Evolutionary conservation across 2,888 invertebrate genomes (phyloP).

Genomic region (Hecatera dysodea): DNA sequence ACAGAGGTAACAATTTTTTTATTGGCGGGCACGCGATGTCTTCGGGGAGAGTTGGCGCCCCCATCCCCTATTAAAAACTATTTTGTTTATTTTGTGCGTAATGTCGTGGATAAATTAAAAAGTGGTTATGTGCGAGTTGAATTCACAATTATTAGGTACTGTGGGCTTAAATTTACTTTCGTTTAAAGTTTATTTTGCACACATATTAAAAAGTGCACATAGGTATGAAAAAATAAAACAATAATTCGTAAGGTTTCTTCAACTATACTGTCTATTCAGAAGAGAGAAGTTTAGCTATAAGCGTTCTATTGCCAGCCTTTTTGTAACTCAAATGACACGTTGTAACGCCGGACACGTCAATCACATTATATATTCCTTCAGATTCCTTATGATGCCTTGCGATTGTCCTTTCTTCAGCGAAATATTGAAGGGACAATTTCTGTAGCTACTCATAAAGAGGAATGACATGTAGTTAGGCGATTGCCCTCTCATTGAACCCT

Average conservation of each 20-base stretch:
- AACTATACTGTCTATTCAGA: neutral
- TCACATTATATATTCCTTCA: slow-evolving; percentile 4
- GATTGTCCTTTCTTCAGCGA: neutral
- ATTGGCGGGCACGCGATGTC: slow-evolving; percentile 52
- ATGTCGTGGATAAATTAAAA: slow-evolving; percentile 26
- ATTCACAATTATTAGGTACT: neutral
- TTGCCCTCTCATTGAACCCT: neutral
- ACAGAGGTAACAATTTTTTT: slow-evolving; percentile 60
- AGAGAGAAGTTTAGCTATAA: neutral
- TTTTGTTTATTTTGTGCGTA: slow-evolving; percentile 49
- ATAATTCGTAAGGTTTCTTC: neutral
- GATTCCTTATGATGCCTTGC: neutral
- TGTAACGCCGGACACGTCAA: neutral
- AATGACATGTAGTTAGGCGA: neutral
- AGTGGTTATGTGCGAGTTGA: neutral
- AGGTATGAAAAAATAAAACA: no score
- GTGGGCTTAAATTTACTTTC: no score
- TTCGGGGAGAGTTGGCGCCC: slow-evolving; percentile 37
- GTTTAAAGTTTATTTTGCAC: no score
- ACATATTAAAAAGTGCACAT: no score
- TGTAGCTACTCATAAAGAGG: neutral
- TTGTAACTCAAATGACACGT: slow-evolving; percentile 4
- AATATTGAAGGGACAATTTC: neutral
- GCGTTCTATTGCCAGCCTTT: neutral
- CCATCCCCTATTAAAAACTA: slow-evolving; percentile 42